Evolutionary conservation across 2,888 invertebrate genomes (phyloP), one percentile per base, ranked within the genome.

Genomic region (Ophion ventricosus): DNA sequence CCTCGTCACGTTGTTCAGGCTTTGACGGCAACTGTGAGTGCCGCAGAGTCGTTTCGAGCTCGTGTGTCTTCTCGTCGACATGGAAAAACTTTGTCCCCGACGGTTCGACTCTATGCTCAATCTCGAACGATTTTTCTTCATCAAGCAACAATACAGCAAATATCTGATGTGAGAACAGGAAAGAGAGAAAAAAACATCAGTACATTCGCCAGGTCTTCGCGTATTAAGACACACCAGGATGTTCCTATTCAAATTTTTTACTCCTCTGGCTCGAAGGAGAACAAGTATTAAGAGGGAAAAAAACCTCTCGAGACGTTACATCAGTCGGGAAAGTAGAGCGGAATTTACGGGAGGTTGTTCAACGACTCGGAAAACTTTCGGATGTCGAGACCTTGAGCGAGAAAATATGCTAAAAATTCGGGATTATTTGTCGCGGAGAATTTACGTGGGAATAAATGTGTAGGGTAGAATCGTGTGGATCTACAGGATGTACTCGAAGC

Each of bases 1-100:
- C 29, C 84, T 90, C 1, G 89, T 82, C 61, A 90, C 81, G 8
- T 90, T 90, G 63, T 90, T 87, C 17, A 87, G 84, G 57, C 88
- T 88, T 20, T 90, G 91, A 57, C 90, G 91, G 17, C 89, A 90
- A 10, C 90, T 89, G 5, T 90, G 88, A 25, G 40, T 72, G 14
- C 43, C 35, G 23, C 26, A 64, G 4, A 29, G 11, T 8, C 79
- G 70, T 23, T 57, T 82, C 3, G 91, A 91, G 67, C 90, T 90
- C 0, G 88, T 86, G 26, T 89, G 89, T 14, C 90, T 88, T 7
- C 89, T 88, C 3, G 92, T 91, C 17, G 91, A 89, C 64, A 91
- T 74, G 4, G 92, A 91, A 79, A 91, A 88, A 82, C 92, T 92
- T 54, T 90, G 91, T 2, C 89, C 90, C 0, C 90, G 88, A 23